Evolutionary conservation across 1,140 invertebrate genomes (phyloP).

Genomic region (Lysiphlebus fabarum): DNA sequence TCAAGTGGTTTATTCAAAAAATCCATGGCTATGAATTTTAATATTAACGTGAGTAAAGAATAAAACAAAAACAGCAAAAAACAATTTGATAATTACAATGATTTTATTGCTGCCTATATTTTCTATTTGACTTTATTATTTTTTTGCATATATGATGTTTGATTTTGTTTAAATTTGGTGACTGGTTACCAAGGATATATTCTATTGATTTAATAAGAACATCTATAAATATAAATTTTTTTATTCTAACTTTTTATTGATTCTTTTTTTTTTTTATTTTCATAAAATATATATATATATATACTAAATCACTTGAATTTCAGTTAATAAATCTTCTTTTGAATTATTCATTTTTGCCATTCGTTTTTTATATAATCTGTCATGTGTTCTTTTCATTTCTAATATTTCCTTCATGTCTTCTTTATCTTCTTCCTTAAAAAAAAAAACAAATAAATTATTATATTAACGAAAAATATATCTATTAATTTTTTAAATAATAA

Average conservation of each 20-base stretch:
- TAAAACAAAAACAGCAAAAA: no score
- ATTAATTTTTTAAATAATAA: no score
- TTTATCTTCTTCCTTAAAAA: constrained; percentile 83
- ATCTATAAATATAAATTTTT: no score
- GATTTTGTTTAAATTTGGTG: constrained; percentile 10
- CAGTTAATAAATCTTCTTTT: not conserved
- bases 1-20: constrained; percentile 38
- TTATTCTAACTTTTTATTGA: no score
- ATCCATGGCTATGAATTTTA: constrained; percentile 30
- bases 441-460: constrained; percentile 26
- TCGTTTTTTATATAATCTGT: constrained; percentile 69
- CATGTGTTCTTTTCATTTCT: constrained; percentile 84
- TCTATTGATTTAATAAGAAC: no score
- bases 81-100: not conserved
- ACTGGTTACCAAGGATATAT: not conserved
- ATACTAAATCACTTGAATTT: not conserved
- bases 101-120: no score
- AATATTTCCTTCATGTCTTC: constrained; percentile 91
- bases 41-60: constrained; percentile 1
- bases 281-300: no score
- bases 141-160: not conserved
- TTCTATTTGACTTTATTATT: no score
- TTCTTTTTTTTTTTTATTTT: no score
- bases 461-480: no score
- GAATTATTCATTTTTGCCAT: constrained; percentile 40